A percentile compares a stretch with the other conserved stretches of the same genome.
Conservation (phyloP, 2,113 vertebrate genomes). For the Odobenus rosmarus region DNA sequence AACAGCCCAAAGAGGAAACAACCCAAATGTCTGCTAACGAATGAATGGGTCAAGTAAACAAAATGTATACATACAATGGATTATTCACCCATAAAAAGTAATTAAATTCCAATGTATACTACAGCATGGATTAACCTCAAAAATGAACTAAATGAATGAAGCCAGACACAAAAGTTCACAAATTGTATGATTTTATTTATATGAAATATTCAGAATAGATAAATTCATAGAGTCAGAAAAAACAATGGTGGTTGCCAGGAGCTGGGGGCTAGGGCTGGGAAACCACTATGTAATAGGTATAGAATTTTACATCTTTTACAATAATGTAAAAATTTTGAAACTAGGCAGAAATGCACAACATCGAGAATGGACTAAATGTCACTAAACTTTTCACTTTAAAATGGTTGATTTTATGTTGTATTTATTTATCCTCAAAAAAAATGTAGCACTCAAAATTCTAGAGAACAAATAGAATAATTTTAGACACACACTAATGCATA, state of each 20-base stretch:
- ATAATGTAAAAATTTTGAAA: background rate
- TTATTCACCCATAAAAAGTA: background rate
- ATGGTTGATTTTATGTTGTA: background rate
- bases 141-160: background rate
- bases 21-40: background rate
- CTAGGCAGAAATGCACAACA: background rate
- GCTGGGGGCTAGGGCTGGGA: rapidly evolving
- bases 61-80: background rate
- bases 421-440: background rate
- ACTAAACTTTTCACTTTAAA: background rate
- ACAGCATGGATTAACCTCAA: background rate
- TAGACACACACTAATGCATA: background rate
- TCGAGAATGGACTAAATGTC: background rate
- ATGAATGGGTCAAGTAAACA: background rate
- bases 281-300: background rate
- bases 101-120: background rate
- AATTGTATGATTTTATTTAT: background rate
- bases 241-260: background rate
- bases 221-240: background rate
- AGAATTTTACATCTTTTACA: background rate
- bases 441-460: background rate
- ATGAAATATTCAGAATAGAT: background rate
- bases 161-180: background rate
- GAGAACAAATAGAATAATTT: background rate
- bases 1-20: background rate